These are phyloP conservation scores for Dermatophagoides farinae DNA, from an alignment of 1,140 invertebrate species.

Conservation along the genomic window DNA sequence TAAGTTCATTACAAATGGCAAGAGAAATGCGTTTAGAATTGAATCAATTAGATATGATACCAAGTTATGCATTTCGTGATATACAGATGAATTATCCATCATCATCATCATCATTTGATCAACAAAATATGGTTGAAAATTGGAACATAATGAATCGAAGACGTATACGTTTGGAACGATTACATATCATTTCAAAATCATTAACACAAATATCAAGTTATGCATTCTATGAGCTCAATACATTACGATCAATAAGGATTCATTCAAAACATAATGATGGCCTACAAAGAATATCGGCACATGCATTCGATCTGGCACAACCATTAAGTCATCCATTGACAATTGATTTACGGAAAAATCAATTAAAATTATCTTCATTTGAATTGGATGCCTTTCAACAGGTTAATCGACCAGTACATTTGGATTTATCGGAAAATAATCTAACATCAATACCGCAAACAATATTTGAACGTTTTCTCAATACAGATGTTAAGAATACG, in stretches of 20 bases:
- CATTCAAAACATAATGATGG: neutral
- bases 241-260: neutral
- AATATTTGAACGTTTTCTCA: conserved; percentile 1
- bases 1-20: neutral
- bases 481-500: neutral
- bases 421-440: conserved; percentile 6
- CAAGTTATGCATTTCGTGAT: neutral
- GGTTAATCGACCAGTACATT: neutral
- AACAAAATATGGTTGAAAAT: no score
- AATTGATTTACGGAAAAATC: conserved; percentile 2
- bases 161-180: neutral
- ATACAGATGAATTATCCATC: neutral
- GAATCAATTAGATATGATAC: neutral
- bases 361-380: neutral
- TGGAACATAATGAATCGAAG: neutral
- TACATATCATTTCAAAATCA: conserved; percentile 1
- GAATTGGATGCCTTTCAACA: neutral
- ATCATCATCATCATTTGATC: no score
- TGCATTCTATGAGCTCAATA: neutral
- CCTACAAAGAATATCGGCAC: neutral
- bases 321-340: neutral
- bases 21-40: neutral
- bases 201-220: neutral
- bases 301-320: conserved; percentile 3
- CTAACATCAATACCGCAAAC: neutral